These are phyloP conservation scores for Darevskia nairensis DNA, from an alignment of 2,797 vertebrate species.

Conservation along the genomic window DNA sequence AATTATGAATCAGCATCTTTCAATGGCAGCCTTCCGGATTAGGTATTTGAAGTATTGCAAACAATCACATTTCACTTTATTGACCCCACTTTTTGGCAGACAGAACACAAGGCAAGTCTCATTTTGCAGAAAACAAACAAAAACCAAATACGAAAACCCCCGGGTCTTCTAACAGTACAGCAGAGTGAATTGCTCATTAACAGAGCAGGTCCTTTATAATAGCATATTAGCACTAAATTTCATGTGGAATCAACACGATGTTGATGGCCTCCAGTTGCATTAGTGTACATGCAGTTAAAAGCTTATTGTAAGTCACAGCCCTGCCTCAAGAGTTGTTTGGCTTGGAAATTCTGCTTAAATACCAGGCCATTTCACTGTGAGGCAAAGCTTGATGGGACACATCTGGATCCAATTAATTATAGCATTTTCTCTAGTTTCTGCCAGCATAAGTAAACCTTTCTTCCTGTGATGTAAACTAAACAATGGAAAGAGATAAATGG, in stretches of 20 bases:
- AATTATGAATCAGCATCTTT: background rate
- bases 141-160: too few relatives aligned
- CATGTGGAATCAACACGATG: constrained; percentile 12
- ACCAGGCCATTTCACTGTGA: background rate
- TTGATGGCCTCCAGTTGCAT: constrained; percentile 6
- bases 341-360: constrained; percentile 13
- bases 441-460: background rate
- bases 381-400: constrained; percentile 8
- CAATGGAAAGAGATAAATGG: constrained; percentile 8
- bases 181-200: background rate
- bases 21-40: background rate
- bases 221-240: background rate
- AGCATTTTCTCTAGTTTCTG: background rate
- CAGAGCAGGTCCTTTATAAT: background rate
- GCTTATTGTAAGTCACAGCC: background rate
- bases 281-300: constrained; percentile 4
- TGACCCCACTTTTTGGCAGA: background rate
- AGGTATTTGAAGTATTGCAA: background rate
- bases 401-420: constrained; percentile 18
- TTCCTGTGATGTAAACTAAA: background rate
- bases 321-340: background rate
- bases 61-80: background rate
- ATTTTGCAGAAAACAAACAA: background rate
- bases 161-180: background rate
- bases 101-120: background rate